Conservation (phyloP, 2,113 vertebrate species). For the Otolemur garnettii region DNA sequence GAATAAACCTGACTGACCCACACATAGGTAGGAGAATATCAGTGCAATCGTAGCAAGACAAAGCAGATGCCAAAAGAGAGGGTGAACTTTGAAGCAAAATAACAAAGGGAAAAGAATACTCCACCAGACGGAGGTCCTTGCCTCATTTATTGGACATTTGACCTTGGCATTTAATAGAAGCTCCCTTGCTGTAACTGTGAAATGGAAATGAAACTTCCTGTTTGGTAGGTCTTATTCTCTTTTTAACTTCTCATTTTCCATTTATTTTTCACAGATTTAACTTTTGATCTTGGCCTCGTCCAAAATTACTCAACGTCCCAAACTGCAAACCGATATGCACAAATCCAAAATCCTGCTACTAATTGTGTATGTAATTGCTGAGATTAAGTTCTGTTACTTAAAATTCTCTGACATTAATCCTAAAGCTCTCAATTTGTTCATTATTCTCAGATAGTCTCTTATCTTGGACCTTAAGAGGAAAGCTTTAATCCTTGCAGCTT, state of each 20-base stretch:
- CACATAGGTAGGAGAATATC: not conserved
- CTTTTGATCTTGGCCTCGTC: constrained; percentile 42
- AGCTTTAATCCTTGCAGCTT: not conserved
- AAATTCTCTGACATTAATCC: constrained; percentile 48
- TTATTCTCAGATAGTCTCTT: constrained; percentile 42
- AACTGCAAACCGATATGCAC: not conserved
- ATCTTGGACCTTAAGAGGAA: constrained; percentile 28
- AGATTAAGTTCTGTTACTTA: constrained; percentile 54
- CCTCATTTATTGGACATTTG: not conserved
- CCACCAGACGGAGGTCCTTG: not conserved
- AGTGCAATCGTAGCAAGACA: not conserved
- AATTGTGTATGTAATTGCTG: constrained; percentile 59
- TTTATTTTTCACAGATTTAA: not conserved
- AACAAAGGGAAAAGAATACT: not conserved
- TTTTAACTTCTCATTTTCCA: not conserved
- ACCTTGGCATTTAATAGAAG: not conserved
- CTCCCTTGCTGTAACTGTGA: not conserved
- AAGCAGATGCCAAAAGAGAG: not conserved
- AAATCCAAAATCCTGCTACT: constrained; percentile 39
- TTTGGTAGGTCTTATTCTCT: not conserved
- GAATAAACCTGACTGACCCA: not conserved
- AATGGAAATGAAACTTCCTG: not conserved
- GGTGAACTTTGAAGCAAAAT: not conserved
- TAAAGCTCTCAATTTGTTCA: constrained; percentile 55
- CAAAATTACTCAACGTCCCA: not conserved